These are phyloP conservation scores for Mobula hypostoma DNA, from an alignment of 2,113 vertebrate species.

Conservation along the genomic window DNA sequence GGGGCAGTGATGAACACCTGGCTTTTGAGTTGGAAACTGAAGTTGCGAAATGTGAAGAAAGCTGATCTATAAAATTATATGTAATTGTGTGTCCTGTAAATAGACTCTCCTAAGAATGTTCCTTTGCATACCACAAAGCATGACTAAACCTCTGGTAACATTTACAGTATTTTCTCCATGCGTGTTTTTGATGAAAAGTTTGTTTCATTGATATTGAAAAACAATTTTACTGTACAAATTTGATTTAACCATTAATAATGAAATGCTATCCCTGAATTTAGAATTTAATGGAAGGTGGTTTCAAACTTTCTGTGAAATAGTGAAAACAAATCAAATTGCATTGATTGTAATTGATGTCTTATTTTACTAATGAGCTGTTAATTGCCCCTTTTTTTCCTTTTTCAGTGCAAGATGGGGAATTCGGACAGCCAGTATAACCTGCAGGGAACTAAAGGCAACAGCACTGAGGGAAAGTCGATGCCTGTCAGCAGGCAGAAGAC, in stretches of 20 bases:
- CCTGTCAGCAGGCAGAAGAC: constrained; percentile 73
- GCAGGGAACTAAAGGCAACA: constrained; percentile 70
- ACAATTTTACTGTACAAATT: background rate
- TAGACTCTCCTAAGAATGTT: background rate
- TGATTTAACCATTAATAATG: background rate
- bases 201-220: background rate
- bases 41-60: background rate
- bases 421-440: constrained; percentile 95
- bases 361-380: constrained; percentile 41
- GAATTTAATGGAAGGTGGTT: background rate
- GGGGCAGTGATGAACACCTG: background rate
- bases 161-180: background rate
- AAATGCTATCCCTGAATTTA: background rate
- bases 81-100: background rate
- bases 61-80: background rate
- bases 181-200: background rate
- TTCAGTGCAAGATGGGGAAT: constrained; percentile 84
- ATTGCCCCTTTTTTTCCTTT: constrained; percentile 41
- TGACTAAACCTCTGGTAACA: background rate
- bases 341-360: constrained; percentile 39
- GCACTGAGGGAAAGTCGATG: constrained; percentile 49
- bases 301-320: background rate
- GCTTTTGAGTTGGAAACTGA: background rate
- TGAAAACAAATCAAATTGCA: constrained; percentile 36
- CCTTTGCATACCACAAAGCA: background rate